Conservation (phyloP, 2,797 vertebrate genomes). For the Triplophysa yarkandensis region DNA sequence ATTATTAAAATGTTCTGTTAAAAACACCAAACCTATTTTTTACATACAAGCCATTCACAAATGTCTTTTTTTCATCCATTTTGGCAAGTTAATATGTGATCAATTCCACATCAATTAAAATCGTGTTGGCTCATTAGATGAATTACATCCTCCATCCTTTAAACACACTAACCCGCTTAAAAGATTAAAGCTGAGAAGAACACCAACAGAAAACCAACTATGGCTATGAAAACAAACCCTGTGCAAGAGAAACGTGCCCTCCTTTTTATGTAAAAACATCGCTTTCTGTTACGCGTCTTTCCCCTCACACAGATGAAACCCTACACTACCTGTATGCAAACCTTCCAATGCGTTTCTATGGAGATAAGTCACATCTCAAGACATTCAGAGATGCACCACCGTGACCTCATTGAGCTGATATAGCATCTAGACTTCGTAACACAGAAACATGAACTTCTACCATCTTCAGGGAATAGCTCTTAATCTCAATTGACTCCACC, state of each 20-base stretch:
- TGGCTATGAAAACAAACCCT: neutral
- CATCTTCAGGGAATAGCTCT: conserved; percentile 12
- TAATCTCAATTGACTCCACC: conserved; percentile 32
- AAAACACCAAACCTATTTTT: too few relatives aligned
- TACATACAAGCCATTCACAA: too few relatives aligned
- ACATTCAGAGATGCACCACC: conserved; percentile 5
- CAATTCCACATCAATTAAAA: too few relatives aligned
- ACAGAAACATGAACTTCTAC: conserved; percentile 52
- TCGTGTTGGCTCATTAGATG: too few relatives aligned
- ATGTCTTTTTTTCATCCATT: too few relatives aligned
- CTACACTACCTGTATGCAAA: conserved; percentile 17
- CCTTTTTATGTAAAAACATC: conserved; percentile 6
- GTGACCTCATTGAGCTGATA: conserved; percentile 31
- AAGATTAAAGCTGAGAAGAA: neutral
- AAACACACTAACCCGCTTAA: too few relatives aligned
- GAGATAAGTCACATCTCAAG: conserved; percentile 6
- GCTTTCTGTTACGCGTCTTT: neutral
- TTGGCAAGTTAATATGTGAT: too few relatives aligned
- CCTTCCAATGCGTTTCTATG: conserved; percentile 29
- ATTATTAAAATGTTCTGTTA: too few relatives aligned
- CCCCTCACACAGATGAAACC: neutral
- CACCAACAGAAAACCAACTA: neutral
- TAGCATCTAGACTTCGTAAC: conserved; percentile 27
- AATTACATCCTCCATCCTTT: too few relatives aligned
- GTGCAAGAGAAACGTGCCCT: neutral